phyloP scores from a whole-genome alignment of 2,888 invertebrate species.

The Hyposoter dolosus region DNA sequence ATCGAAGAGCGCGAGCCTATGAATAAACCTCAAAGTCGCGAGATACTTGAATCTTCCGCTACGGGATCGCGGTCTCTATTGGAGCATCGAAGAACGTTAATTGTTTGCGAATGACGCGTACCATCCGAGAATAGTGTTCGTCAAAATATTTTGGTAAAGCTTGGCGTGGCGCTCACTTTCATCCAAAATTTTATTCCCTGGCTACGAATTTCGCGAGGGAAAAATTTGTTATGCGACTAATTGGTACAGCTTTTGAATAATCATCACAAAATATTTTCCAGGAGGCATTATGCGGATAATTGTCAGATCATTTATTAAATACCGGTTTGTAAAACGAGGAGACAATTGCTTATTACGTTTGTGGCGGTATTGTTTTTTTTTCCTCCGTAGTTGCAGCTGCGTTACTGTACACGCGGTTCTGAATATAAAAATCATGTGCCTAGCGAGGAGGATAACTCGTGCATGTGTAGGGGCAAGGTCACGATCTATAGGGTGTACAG shows the following conservation, averaged over 20 bases:
- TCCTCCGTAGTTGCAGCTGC: constrained; percentile 14
- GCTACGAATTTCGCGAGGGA: neutral
- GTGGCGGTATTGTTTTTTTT: neutral
- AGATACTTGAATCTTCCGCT: constrained; percentile 32
- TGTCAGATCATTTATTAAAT: constrained; percentile 68
- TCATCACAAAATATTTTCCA: no score
- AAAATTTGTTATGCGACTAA: neutral
- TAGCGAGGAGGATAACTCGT: constrained; percentile 34
- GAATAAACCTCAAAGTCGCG: constrained; percentile 51
- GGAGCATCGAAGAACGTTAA: constrained; percentile 67
- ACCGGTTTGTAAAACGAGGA: constrained; percentile 70
- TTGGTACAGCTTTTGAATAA: no score
- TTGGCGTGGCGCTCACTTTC: constrained; percentile 42
- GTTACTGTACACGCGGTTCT: constrained; percentile 21
- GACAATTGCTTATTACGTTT: constrained; percentile 69
- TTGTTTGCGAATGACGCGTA: constrained; percentile 74
- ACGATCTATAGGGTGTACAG: constrained; percentile 3
- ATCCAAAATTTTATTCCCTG: neutral
- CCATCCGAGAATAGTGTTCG: constrained; percentile 72
- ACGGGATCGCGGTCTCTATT: constrained; percentile 28
- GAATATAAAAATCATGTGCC: constrained; percentile 39
- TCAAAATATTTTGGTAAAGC: constrained; percentile 74
- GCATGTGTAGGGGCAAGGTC: constrained; percentile 29
- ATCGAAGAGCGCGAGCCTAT: constrained; percentile 30
- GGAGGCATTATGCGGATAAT: constrained; percentile 64